These are phyloP conservation scores for Anaspis maculata DNA, from an alignment of 2,888 invertebrate genomes.

Conservation along the genomic window DNA sequence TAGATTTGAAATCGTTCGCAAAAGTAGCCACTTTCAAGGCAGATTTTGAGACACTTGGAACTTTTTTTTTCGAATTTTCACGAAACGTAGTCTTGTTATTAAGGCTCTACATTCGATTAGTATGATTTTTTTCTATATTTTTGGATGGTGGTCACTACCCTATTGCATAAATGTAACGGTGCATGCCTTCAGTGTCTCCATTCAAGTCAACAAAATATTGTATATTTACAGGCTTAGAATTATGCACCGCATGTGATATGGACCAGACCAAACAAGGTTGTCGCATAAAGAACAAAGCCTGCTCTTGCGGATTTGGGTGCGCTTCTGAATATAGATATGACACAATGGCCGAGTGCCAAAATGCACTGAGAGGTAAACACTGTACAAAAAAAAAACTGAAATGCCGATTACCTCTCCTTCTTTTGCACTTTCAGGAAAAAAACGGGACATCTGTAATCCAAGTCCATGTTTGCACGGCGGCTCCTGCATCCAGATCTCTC, in stretches of 20 bases:
- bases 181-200: too few species aligned
- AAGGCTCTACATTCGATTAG: too few species aligned
- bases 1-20: too few species aligned
- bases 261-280: constrained; percentile 55
- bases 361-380: constrained; percentile 52
- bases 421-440: constrained; percentile 35
- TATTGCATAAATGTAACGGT: too few species aligned
- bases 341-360: constrained; percentile 52
- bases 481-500: constrained; percentile 59
- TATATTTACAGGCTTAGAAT: constrained; percentile 23
- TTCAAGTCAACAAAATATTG: too few species aligned
- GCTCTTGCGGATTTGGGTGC: constrained; percentile 60
- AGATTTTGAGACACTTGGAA: too few species aligned
- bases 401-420: too few species aligned
- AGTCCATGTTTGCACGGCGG: constrained; percentile 58
- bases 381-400: background rate
- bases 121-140: too few species aligned
- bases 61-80: too few species aligned
- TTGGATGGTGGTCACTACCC: too few species aligned
- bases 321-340: constrained; percentile 56
- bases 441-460: constrained; percentile 56
- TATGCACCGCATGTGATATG: constrained; percentile 46
- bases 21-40: too few species aligned
- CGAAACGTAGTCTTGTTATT: too few species aligned
- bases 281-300: constrained; percentile 52